Evolutionary conservation across 2,113 vertebrate genomes (phyloP), one percentile per base, ranked within the genome.

Genomic region (Rhizomys pruinosus): DNA sequence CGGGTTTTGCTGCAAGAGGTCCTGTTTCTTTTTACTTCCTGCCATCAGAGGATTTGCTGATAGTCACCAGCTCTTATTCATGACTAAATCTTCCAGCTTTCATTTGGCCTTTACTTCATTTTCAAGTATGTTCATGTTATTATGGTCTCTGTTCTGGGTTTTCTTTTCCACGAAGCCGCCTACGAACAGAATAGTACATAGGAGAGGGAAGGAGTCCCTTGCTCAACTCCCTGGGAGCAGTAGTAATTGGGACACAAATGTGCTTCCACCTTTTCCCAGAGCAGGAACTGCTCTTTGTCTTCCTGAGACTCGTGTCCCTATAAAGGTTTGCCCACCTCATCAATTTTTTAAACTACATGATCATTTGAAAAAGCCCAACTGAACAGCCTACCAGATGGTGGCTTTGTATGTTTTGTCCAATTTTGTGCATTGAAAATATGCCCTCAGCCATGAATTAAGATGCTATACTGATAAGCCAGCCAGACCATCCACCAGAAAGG

Each of bases 61-160:
- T 93, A 91, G 27, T 55, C 92, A 42, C 29, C 71, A 78, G 69
- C 20, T 84, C 52, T 84, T 94, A 96, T 96, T 94, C 92, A 25
- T 74, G 77, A 80, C 68, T 55, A 77, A 91, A 63, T 63, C 94
- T 82, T 2, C 7, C 63, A 88, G 80, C 84, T 95, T 87, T 95
- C 23, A 86, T 84, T 81, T 92, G 73, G 74, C 95, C 76, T 92
- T 85, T 90, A 61, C 63, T 19, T 95, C 27, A 37, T 95, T 89
- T 95, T 96, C 93, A 4, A 1, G n/a, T 52, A 52, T 7, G 89
- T 97, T 94, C 59, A 44, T 84, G 85, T 86, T 93, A 94, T 95
- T 95, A 92, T 94, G 63, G 61, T 92, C n/a, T 87, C 74, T 87
- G 66, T 64, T 29, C 19, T 76, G 87, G 8, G 61, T 89, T 79